phyloP scores from a whole-genome alignment of 2,113 vertebrate genomes.

The Fukomys damarensis region DNA sequence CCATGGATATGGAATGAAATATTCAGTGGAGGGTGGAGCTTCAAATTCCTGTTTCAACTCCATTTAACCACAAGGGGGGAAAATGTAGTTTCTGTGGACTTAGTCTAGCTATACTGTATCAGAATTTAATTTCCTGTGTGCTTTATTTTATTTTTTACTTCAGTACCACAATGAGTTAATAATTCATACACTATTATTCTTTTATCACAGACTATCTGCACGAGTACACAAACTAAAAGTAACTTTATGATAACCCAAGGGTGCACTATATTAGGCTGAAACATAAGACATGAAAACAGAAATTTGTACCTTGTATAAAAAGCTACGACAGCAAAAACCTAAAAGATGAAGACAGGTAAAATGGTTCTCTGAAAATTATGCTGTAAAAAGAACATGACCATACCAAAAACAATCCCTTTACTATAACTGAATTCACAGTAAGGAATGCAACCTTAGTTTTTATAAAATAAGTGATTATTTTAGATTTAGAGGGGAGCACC shows the following conservation, averaged over 20 bases:
- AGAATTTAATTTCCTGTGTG: slow-evolving; percentile 12
- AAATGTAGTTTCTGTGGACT: not conserved
- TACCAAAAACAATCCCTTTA: slow-evolving; percentile 17
- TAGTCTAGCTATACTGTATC: not conserved
- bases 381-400: slow-evolving; percentile 16
- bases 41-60: not conserved
- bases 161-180: slow-evolving; percentile 16
- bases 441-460: slow-evolving; percentile 29
- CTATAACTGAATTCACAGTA: slow-evolving; percentile 13
- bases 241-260: slow-evolving; percentile 31
- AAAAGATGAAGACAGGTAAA: slow-evolving; percentile 4
- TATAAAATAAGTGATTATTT: not conserved
- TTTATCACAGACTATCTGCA: slow-evolving; percentile 14
- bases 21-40: not conserved
- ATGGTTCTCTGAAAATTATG: not conserved
- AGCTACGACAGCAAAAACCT: slow-evolving; percentile 7
- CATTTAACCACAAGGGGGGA: not conserved
- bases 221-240: slow-evolving; percentile 50
- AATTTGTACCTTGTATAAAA: slow-evolving; percentile 39
- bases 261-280: not conserved
- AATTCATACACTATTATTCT: not conserved
- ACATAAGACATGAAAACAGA: slow-evolving; percentile 18
- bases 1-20: not conserved
- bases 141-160: not conserved
- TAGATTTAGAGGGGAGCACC: slow-evolving; percentile 2